Evolutionary conservation across 1,140 invertebrate species (phyloP), one percentile per base, ranked within the genome.

Genomic region (Conus ventricosus): DNA sequence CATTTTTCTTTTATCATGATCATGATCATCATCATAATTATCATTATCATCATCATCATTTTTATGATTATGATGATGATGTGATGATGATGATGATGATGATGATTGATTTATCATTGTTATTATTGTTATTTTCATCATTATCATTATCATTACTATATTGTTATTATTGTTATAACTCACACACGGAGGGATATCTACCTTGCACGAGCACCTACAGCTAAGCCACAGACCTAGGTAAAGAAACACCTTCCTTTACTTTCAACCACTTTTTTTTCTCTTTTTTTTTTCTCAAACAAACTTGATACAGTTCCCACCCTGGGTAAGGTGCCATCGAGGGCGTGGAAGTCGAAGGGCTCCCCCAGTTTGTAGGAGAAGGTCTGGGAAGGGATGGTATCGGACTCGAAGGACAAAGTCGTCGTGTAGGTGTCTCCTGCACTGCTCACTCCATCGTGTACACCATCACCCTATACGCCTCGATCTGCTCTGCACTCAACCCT

Each of bases 291-390:
- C 3, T 39, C 39, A 39, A 3, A 39, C 39, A 39, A 39, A 39
- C 39, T 0, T 39, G 5, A 17, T 7, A 23, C 1, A 15, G 27
- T 39, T 1, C 55, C 84, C 20, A 87, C 85, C 75, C 80, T 78
- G 51, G 85, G 85, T 54, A 53, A 78, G 51, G 85, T 87, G 5
- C 85, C 85, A 27, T 87, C 85, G n/a, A 87, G 78, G 75, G 85
- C 53, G 11, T 80, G 23, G 75, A 80, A 87, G 85, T 87, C 75
- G 75, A 87, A 78, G 53, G 85, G 55, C 71, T 87, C 85, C 17
- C 85, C 85, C 27, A 87, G 71, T n/a, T 87, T 87, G 85, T 80
- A 87, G 71, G 85, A 78, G 85, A 80, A 87, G 51, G 67, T 78
- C 85, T 87, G 85, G 51, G 85, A 10, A 5, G 85, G 85, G 71